Percentiles rank a stretch among this genome's conserved stretches.
phyloP scores from a whole-genome alignment of 2,888 invertebrate species.

The Chironomus tentans region DNA sequence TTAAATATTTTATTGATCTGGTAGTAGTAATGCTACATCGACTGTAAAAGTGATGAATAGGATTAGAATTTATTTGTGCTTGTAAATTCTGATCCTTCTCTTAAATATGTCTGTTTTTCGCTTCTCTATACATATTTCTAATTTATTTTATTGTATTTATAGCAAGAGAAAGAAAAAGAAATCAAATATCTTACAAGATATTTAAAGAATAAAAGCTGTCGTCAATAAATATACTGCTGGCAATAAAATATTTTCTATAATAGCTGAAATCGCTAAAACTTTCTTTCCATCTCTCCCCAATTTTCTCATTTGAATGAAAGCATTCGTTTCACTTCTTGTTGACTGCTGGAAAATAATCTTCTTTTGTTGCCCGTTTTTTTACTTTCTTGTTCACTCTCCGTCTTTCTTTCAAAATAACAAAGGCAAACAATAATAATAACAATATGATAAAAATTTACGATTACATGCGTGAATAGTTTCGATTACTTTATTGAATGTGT shows the following conservation, averaged over 20 bases:
- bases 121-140: background rate
- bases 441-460: slow-evolving; percentile 25
- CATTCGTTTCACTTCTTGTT: background rate
- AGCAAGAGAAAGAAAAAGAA: background rate
- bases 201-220: background rate
- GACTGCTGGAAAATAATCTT: background rate
- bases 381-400: too few species aligned
- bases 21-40: background rate
- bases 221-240: background rate
- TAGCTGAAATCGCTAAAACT: background rate
- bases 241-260: background rate
- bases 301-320: background rate
- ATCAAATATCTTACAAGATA: background rate
- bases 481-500: slow-evolving; percentile 20
- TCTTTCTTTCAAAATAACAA: background rate
- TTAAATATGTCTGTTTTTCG: too few species aligned
- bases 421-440: slow-evolving; percentile 2
- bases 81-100: background rate
- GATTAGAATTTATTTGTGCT: background rate
- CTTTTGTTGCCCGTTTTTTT: background rate
- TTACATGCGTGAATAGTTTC: slow-evolving; percentile 23
- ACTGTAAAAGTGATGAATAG: background rate
- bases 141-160: slow-evolving; percentile 5
- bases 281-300: background rate
- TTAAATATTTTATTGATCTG: too few species aligned